Base-by-base conservation (phyloP, 2,797 vertebrate species). In the Acrocephalus scirpaceus region DNA sequence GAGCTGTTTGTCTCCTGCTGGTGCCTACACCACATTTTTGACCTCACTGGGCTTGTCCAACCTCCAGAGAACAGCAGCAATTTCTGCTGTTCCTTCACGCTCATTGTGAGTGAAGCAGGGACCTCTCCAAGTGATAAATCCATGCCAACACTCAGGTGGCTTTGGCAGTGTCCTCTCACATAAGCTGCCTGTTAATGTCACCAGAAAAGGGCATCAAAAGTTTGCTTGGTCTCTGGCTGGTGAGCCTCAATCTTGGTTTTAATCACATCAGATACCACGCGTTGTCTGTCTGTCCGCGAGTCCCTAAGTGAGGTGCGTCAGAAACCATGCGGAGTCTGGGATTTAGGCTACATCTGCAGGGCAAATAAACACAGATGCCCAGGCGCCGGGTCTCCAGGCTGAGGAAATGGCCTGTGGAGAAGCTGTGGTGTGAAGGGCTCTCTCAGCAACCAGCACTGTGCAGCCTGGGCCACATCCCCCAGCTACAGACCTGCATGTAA, bases 11-110 rank as follows among this genome's bases (percentile, higher is more conserved):
- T 57, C 60, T 86, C 45, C 60, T 65, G 22, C 34, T 66, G 32
- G 18, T 80, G 42, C 32, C 29, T 30, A 21, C 18, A 45, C 20
- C 42, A 42, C 0, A 0, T 76, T 69, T 81, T 79, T 0, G 0
- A 42, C 47, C 51, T 76, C 0, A 0, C 38, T 65, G 84, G 22
- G 22, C 9, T 86, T 0, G 0, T 48, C 42, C 51, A 48, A 3
- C 27, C 32, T 86, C 42, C 47, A 14, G 60, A 69, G 32, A 89
- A 64, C 47, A 76, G 60, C 69, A 70, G 42, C 34, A 84, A 14
- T 13, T 83, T 54, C 50, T 60, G 50, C 64, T 65, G 6, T 11
- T 76, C 45, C 25, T 34, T 61, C 25, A 14, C 1, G 0, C 44
- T 44, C 47, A 13, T 3, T 11, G n/a, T 1, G 44, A 73, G 50